Evolutionary conservation across 2,797 vertebrate genomes (phyloP).

Genomic region (Pitangus sulphuratus): DNA sequence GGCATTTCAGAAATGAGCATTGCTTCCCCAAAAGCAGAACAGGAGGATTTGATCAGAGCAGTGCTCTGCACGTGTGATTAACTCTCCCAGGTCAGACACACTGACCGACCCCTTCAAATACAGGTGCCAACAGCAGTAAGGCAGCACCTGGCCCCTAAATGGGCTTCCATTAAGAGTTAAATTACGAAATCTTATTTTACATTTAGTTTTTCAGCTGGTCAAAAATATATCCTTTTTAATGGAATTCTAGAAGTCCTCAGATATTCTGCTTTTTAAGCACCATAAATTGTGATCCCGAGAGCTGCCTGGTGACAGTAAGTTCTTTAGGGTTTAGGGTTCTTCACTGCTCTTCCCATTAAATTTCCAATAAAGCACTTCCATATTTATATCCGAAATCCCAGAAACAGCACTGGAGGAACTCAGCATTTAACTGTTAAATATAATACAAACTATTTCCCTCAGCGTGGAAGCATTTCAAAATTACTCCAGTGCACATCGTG

Average conservation of each 20-base stretch:
- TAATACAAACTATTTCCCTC: slow-evolving; percentile 28
- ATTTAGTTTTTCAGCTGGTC: not conserved
- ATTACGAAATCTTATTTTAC: not conserved
- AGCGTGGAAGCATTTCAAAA: slow-evolving; percentile 23
- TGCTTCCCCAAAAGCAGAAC: not conserved
- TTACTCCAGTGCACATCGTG: slow-evolving; percentile 3
- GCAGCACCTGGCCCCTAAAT: not conserved
- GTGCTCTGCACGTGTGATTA: not conserved
- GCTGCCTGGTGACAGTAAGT: not conserved
- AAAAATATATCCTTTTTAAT: not conserved
- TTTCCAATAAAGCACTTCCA: slow-evolving; percentile 50
- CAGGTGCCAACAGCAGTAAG: not conserved
- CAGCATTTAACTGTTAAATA: slow-evolving; percentile 41
- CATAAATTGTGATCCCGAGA: not conserved
- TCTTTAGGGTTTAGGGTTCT: not conserved
- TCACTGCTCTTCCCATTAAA: slow-evolving; percentile 34
- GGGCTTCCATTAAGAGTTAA: not conserved
- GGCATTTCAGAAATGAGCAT: not conserved
- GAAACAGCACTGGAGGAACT: slow-evolving; percentile 6
- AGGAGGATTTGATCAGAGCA: not conserved
- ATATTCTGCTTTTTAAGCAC: slow-evolving; percentile 16
- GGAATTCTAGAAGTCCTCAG: not conserved
- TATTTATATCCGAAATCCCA: slow-evolving; percentile 44
- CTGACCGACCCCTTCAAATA: not conserved
- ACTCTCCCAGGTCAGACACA: not conserved